phyloP scores from a whole-genome alignment of 2,888 invertebrate genomes.

The Acrobasis suavella region DNA sequence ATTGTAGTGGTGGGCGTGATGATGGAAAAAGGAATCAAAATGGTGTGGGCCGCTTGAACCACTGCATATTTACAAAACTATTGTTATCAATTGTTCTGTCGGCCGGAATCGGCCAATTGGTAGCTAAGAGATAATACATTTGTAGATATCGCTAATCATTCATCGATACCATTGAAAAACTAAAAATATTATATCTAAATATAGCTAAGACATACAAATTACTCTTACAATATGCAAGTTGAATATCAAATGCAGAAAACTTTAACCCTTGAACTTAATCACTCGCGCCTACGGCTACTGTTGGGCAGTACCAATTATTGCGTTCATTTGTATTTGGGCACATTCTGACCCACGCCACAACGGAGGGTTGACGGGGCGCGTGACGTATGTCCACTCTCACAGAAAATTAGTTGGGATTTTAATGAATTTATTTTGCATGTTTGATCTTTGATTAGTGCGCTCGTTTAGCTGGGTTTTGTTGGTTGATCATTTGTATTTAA shows the following conservation, averaged over 20 bases:
- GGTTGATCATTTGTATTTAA: background rate
- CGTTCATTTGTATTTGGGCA: conserved; percentile 80
- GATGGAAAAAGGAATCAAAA: too few species aligned
- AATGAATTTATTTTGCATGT: conserved; percentile 51
- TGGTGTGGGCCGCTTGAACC: too few species aligned
- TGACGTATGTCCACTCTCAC: conserved; percentile 60
- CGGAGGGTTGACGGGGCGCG: conserved; percentile 65
- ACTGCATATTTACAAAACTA: too few species aligned
- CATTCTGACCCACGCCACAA: conserved; percentile 56
- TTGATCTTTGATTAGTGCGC: conserved; percentile 23
- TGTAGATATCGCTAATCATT: too few species aligned
- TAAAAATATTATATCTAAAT: too few species aligned
- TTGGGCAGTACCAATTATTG: conserved; percentile 74
- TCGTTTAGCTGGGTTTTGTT: conserved; percentile 16
- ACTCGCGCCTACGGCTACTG: conserved; percentile 38
- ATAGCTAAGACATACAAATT: background rate
- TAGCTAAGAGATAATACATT: too few species aligned
- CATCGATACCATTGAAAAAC: too few species aligned
- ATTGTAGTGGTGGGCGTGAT: too few species aligned
- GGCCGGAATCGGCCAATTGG: too few species aligned
- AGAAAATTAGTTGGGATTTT: conserved; percentile 62
- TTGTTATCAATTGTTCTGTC: too few species aligned
- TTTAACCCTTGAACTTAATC: conserved; percentile 4
- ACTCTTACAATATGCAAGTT: background rate
- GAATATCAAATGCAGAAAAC: background rate